phyloP scores from a whole-genome alignment of 2,888 invertebrate genomes.

The Dioctria linearis region DNA sequence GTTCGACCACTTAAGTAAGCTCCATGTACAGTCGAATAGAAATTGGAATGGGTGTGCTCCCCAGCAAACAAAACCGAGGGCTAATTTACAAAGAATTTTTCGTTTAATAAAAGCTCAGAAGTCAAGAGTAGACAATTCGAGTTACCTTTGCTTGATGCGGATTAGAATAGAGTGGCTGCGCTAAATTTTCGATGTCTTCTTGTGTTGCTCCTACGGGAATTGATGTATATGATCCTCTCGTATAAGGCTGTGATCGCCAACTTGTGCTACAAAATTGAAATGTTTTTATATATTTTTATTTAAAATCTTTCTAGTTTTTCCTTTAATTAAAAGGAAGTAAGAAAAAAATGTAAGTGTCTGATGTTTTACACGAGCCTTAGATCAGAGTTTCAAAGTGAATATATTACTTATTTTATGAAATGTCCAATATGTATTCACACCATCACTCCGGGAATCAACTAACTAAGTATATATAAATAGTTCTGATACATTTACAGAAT shows the following conservation, averaged over 20 bases:
- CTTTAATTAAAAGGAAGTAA: background rate
- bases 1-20: constrained; percentile 90
- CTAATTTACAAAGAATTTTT: constrained; percentile 72
- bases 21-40: constrained; percentile 96
- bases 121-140: background rate
- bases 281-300: background rate
- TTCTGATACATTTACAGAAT: too few species aligned
- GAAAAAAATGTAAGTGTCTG: background rate
- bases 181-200: constrained; percentile 89
- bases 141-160: constrained; percentile 80
- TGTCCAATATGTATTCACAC: too few species aligned
- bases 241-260: constrained; percentile 88
- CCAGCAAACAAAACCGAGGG: constrained; percentile 92
- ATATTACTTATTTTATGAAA: too few species aligned
- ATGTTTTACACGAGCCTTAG: background rate
- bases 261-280: constrained; percentile 79
- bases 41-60: constrained; percentile 94
- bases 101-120: constrained; percentile 24
- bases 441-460: too few species aligned
- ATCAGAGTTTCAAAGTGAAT: too few species aligned
- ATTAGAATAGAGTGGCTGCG: constrained; percentile 84
- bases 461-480: too few species aligned
- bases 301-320: too few species aligned
- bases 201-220: constrained; percentile 91
- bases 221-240: constrained; percentile 91